phyloP scores from a whole-genome alignment of 2,113 vertebrate genomes.

The Leptosomus discolor region DNA sequence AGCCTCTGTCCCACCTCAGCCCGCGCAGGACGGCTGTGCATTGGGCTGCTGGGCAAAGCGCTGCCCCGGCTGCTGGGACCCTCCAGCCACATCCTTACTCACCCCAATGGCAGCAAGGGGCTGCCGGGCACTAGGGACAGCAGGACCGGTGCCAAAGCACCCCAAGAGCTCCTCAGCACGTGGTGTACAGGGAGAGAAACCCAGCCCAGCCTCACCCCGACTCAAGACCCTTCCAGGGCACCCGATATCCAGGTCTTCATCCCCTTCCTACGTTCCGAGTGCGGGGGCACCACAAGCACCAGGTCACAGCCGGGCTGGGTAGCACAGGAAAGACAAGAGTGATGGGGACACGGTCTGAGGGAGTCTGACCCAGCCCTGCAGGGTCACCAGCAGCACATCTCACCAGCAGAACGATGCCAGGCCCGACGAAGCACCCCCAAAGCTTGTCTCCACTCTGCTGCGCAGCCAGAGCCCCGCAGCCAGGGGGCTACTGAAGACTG shows the following conservation, averaged over 20 bases:
- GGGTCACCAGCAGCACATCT: not conserved
- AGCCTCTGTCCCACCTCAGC: not conserved
- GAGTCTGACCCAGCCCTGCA: not conserved
- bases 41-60: fast-evolving
- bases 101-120: not conserved
- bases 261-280: fast-evolving
- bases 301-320: fast-evolving
- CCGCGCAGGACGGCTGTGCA: fast-evolving
- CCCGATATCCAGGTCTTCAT: fast-evolving
- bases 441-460: fast-evolving
- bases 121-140: not conserved
- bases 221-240: not conserved
- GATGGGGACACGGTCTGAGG: fast-evolving
- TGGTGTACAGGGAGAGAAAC: fast-evolving
- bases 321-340: fast-evolving
- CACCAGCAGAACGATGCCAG: fast-evolving
- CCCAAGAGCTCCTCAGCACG: not conserved
- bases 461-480: not conserved
- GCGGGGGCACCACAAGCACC: fast-evolving
- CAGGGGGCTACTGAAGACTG: fast-evolving
- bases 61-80: not conserved
- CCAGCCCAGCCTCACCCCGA: not conserved
- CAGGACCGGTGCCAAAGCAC: fast-evolving
- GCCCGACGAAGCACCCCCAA: not conserved
- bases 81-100: fast-evolving